Base-by-base conservation (phyloP, 2,888 invertebrate species). In the Octonoba sinensis region DNA sequence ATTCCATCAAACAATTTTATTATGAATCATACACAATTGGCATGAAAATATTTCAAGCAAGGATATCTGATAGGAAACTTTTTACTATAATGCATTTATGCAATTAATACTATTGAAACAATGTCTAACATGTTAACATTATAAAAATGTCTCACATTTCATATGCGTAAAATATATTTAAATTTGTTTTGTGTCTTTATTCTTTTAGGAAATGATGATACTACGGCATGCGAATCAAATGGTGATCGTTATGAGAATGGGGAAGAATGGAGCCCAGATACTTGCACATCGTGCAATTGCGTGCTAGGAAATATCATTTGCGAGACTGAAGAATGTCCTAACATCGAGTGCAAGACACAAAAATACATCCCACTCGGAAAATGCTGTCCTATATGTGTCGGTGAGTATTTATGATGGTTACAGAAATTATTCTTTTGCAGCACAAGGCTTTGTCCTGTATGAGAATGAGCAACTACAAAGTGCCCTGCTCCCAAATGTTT, bases 261-360 rank as follows among this genome's bases (percentile, higher is more conserved):
- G 1, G 93, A 94, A 85, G 91, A 90, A 70, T 93, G 93, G 91
- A 89, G 89, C 73, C 92, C 93, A 85, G 93, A 92, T 87, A 91
- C 91, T 85, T 94, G 94, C 86, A 93, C 93, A 0, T 90, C 91
- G 27, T 96, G 96, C 87, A 90, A 91, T 60, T 96, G 96, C 87
- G 89, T 89, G 67, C 88, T 90, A 24, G 93, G 93, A 0, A 89
- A 91, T 57, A 91, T 93, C 59, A 89, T 90, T 65, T 92, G 92
- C 86, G 88, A 88, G 67, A 88, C 89, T n/a, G 89, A 90, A 76
- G 88, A 89, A 54, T 91, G 91, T 86, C 88, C 88, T 6, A 87
- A 88, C 56, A 83, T 89, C 62, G 87, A 87, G 49, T 90, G 89
- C 85, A 85, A 86, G 44, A 87, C 88, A 8, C 87, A 88, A 76